A percentile compares a stretch with the other conserved stretches of the same genome.
Conservation (phyloP, 1,140 invertebrate genomes). For the Teleopsis dalmanni region DNA sequence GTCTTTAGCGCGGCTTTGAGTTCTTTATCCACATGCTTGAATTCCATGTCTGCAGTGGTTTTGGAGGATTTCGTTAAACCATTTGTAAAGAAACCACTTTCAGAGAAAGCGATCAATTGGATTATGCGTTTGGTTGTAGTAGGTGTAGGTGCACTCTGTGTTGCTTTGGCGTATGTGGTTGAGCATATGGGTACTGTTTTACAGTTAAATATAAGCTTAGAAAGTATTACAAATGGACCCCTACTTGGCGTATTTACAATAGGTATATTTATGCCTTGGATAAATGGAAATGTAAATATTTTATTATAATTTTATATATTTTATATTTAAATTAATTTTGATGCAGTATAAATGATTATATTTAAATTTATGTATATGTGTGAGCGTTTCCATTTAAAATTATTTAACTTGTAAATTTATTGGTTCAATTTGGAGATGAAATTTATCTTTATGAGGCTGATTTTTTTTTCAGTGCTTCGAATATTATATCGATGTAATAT, state of each 20-base stretch:
- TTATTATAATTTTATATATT: too few species aligned
- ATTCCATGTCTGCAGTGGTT: slow-evolving; percentile 72
- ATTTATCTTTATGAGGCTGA: too few species aligned
- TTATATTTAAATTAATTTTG: too few species aligned
- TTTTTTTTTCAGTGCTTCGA: too few species aligned
- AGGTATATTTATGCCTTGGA: slow-evolving; percentile 64
- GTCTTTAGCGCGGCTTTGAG: slow-evolving; percentile 64
- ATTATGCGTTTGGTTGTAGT: slow-evolving; percentile 54
- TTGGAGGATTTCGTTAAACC: slow-evolving; percentile 58
- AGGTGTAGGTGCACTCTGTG: slow-evolving; percentile 48
- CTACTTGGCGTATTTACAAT: slow-evolving; percentile 67
- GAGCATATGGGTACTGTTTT: slow-evolving; percentile 50
- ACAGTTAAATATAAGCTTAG: slow-evolving; percentile 48
- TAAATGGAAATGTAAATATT: slow-evolving; percentile 57
- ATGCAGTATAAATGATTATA: too few species aligned
- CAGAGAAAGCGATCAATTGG: slow-evolving; percentile 46
- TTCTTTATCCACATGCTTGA: slow-evolving; percentile 70
- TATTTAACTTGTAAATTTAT: too few species aligned
- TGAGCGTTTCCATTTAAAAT: too few species aligned
- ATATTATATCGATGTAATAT: too few species aligned
- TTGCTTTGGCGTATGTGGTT: slow-evolving; percentile 50
- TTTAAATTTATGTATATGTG: too few species aligned
- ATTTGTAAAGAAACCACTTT: slow-evolving; percentile 44
- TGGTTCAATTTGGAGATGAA: too few species aligned
- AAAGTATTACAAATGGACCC: slow-evolving; percentile 61